Evolutionary conservation across 2,888 invertebrate genomes (phyloP), one percentile per base, ranked within the genome.

Genomic region (Drosophila conformis): DNA sequence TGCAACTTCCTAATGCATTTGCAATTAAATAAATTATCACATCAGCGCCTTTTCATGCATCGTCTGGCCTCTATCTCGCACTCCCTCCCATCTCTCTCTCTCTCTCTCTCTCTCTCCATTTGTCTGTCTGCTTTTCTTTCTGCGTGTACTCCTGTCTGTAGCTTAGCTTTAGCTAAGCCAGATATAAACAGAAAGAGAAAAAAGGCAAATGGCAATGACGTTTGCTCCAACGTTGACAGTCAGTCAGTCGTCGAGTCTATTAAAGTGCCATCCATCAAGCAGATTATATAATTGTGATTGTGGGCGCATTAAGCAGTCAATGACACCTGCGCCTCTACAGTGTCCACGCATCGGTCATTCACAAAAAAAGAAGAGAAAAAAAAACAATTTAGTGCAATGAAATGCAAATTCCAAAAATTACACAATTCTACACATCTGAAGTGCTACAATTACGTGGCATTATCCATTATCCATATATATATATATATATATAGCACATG

Each of bases 241-340:
- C 65, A 31, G 72, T 69, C 72, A 15, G 70, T 69, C 69, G 67
- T 36, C 60, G 56, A 77, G 66, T 65, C 64, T 81, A 87, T 87
- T 82, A 75, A 85, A 80, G 82, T 85, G 83, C 76, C 85, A 85
- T 83, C 79, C 80, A 82, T 80, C 76, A 67, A 64, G 71, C 74
- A 46, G 69, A 70, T 88, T 89, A 80, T 77, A 80, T 78, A 88
- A 88, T 78, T 80, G 78, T 72, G 71, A 54, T 69, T 69, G 48
- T 67, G 70, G 72, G 70, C 64, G 77, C 87, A 84, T 89, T 89
- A 89, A 80, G 57, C 84, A 89, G 89, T 89, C 89, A 89, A 83
- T 87, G 89, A 88, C 89, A 83, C 62, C 56, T 27, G 56, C 27
- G 6, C n/a, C 27, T 27, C 21, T 27, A 10, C 25, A 4, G 15